These are phyloP conservation scores for Aleiodes alternator DNA, from an alignment of 2,888 invertebrate species.

Conservation along the genomic window DNA sequence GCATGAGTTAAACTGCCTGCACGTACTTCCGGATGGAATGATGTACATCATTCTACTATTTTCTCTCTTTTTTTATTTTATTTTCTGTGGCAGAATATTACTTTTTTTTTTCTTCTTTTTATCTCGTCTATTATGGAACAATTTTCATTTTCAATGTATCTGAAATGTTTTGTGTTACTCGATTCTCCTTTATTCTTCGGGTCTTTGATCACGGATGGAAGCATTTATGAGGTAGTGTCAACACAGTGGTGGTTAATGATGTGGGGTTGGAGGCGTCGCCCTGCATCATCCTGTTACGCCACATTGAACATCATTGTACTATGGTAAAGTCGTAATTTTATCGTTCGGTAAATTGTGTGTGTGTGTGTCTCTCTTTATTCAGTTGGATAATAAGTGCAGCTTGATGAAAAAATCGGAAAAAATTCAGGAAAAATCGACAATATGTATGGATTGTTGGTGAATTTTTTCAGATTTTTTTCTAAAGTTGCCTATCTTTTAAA, in stretches of 20 bases:
- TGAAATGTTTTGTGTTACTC: slow-evolving; percentile 8
- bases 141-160: background rate
- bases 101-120: background rate
- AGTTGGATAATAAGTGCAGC: too few relatives aligned
- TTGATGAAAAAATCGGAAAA: too few relatives aligned
- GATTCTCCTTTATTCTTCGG: slow-evolving; percentile 22
- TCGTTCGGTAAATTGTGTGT: slow-evolving; percentile 59
- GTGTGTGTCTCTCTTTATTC: slow-evolving; percentile 43
- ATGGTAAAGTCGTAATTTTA: slow-evolving; percentile 66
- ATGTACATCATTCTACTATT: slow-evolving; percentile 60
- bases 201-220: slow-evolving; percentile 59
- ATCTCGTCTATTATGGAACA: background rate
- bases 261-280: slow-evolving; percentile 56
- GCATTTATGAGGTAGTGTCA: slow-evolving; percentile 72
- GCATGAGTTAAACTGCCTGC: slow-evolving; percentile 63
- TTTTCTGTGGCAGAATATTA: background rate
- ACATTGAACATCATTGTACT: slow-evolving; percentile 72
- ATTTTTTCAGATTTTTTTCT: too few relatives aligned
- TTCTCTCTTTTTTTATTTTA: background rate
- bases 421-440: too few relatives aligned
- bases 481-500: too few relatives aligned
- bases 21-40: slow-evolving; percentile 52
- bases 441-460: too few relatives aligned
- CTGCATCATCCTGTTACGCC: slow-evolving; percentile 68
- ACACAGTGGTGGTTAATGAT: slow-evolving; percentile 70